A percentile compares a stretch with the other conserved stretches of the same genome.
phyloP scores from a whole-genome alignment of 1,140 invertebrate genomes.

The Eupristina koningsbergeri region DNA sequence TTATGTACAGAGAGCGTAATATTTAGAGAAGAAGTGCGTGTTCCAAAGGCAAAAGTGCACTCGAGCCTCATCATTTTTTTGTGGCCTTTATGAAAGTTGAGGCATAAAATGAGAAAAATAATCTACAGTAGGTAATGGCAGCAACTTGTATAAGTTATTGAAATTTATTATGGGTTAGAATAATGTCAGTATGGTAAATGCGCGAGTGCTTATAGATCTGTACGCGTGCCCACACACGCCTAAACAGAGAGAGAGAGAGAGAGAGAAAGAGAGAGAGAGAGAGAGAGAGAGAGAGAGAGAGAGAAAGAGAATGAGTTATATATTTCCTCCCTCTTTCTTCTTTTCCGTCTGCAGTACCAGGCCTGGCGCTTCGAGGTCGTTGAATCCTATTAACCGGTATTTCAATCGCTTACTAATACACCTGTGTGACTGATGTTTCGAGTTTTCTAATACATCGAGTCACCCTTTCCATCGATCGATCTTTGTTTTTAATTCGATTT shows the following conservation, averaged over 20 bases:
- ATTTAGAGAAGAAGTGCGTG: background rate
- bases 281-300: background rate
- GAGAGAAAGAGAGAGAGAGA: background rate
- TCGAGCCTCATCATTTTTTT: too few species aligned
- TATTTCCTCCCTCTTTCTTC: constrained; percentile 31
- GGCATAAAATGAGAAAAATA: background rate
- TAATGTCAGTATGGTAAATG: constrained; percentile 4
- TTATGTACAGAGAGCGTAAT: background rate
- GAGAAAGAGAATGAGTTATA: constrained; percentile 6
- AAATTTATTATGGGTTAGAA: constrained; percentile 23
- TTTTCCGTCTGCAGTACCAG: constrained; percentile 41
- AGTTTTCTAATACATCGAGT: constrained; percentile 30
- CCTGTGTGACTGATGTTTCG: constrained; percentile 39
- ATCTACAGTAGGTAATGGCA: background rate
- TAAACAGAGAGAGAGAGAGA: background rate
- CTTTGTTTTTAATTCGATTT: background rate
- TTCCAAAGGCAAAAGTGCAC: background rate
- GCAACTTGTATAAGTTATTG: background rate
- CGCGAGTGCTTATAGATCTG: background rate
- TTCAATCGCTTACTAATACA: constrained; percentile 48
- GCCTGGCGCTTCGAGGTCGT: constrained; percentile 57
- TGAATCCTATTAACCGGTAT: constrained; percentile 64
- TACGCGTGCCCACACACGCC: background rate
- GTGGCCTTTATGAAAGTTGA: background rate
- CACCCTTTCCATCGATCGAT: constrained; percentile 42